These are phyloP conservation scores for Coccyzus lansbergi DNA, from an alignment of 2,797 vertebrate species.

Conservation along the genomic window DNA sequence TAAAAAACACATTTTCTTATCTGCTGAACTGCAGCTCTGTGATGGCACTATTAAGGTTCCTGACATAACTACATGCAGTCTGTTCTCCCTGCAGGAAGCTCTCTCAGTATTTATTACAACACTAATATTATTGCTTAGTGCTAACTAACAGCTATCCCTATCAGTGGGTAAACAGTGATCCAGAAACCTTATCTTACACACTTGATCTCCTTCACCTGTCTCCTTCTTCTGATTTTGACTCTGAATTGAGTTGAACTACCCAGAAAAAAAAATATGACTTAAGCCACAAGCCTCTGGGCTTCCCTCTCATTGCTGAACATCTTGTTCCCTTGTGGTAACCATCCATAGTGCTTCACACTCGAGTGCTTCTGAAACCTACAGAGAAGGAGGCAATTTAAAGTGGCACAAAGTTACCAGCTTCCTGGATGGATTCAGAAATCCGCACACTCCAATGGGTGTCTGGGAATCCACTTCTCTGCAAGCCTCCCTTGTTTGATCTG, in stretches of 20 bases:
- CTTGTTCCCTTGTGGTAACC: background rate
- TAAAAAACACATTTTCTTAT: background rate
- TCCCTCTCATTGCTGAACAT: background rate
- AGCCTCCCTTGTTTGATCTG: background rate
- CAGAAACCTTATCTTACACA: background rate
- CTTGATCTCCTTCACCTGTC: background rate
- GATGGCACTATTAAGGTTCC: background rate
- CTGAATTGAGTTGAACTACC: background rate
- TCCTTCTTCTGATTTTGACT: background rate
- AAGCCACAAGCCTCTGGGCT: background rate
- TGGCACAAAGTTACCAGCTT: background rate
- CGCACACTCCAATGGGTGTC: background rate
- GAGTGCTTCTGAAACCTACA: accelerated
- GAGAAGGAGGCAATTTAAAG: background rate
- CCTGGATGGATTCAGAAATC: background rate
- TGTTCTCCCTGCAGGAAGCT: slow-evolving; percentile 1
- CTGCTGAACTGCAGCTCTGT: background rate
- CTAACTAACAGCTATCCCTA: background rate
- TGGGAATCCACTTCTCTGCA: background rate
- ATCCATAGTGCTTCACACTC: accelerated
- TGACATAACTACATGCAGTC: background rate
- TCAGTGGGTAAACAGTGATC: background rate
- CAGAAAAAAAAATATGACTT: background rate
- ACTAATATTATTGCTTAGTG: background rate
- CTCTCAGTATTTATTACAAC: background rate